These are phyloP conservation scores for Isurus oxyrinchus DNA, from an alignment of 2,113 vertebrate species.

Conservation along the genomic window DNA sequence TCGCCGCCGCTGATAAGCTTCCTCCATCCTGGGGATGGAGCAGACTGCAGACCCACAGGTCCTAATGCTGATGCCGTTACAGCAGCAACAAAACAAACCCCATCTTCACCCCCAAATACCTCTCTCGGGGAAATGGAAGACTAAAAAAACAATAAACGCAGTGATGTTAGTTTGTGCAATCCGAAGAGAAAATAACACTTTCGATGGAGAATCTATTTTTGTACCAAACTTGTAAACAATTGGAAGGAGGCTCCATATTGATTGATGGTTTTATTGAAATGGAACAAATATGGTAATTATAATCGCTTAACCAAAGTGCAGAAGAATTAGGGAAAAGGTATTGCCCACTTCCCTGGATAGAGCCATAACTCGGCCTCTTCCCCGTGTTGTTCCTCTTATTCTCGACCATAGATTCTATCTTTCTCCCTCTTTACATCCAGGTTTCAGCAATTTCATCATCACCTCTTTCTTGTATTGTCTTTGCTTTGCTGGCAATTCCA, in stretches of 20 bases:
- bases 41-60: not conserved
- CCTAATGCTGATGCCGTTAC: not conserved
- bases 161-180: not conserved
- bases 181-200: not conserved
- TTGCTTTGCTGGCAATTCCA: not conserved
- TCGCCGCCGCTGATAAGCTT: not conserved
- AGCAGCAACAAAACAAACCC: not conserved
- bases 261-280: not conserved
- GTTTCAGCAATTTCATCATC: not conserved
- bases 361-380: not conserved
- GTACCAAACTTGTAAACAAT: not conserved
- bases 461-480: not conserved
- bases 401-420: too few species aligned
- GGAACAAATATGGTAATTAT: not conserved
- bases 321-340: not conserved
- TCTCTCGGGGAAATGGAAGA: not conserved
- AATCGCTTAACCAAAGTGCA: not conserved
- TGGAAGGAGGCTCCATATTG: not conserved
- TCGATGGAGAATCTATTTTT: not conserved
- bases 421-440: too few species aligned
- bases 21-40: not conserved
- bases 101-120: not conserved
- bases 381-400: not conserved
- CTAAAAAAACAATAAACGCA: not conserved
- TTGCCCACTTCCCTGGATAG: not conserved